Evolutionary conservation across 1,140 invertebrate genomes (phyloP).

Genomic region (Panonychus citri): DNA sequence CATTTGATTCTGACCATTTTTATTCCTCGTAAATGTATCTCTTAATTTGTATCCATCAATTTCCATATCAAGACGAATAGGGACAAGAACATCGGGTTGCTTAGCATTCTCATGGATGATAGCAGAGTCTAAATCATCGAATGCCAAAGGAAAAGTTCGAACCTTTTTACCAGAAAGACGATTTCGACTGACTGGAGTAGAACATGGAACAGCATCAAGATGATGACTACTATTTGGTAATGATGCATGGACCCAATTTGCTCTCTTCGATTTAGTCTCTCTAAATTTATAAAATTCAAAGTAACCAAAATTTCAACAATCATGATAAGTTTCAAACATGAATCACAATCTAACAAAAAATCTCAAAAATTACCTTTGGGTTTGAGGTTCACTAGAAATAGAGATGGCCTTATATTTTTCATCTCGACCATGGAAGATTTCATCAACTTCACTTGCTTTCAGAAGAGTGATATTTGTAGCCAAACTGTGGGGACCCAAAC

Average conservation of each 20-base stretch:
- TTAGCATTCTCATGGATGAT: slow-evolving; percentile 74
- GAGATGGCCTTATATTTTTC: slow-evolving; percentile 85
- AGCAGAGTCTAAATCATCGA: slow-evolving; percentile 84
- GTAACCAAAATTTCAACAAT: no score
- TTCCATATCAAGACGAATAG: slow-evolving; percentile 96
- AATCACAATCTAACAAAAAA: background rate
- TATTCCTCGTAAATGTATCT: slow-evolving; percentile 98
- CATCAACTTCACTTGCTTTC: slow-evolving; percentile 81
- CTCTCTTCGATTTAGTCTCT: slow-evolving; percentile 66
- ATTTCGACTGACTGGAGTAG: slow-evolving; percentile 87
- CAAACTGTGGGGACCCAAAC: slow-evolving; percentile 68
- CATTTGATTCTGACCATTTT: slow-evolving; percentile 46
- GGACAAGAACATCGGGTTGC: slow-evolving; percentile 73
- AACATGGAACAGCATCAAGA: slow-evolving; percentile 94
- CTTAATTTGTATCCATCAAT: slow-evolving; percentile 92
- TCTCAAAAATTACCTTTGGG: slow-evolving; percentile 13
- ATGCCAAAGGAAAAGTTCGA: slow-evolving; percentile 81
- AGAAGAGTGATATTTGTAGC: slow-evolving; percentile 85
- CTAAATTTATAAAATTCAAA: slow-evolving; percentile 23
- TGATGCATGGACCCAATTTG: slow-evolving; percentile 59
- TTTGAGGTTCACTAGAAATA: slow-evolving; percentile 20
- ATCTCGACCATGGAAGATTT: slow-evolving; percentile 96
- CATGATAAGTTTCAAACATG: no score
- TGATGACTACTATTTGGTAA: slow-evolving; percentile 92
- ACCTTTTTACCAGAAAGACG: slow-evolving; percentile 69